phyloP scores from a whole-genome alignment of 2,888 invertebrate genomes.

The Rosalia funebris region DNA sequence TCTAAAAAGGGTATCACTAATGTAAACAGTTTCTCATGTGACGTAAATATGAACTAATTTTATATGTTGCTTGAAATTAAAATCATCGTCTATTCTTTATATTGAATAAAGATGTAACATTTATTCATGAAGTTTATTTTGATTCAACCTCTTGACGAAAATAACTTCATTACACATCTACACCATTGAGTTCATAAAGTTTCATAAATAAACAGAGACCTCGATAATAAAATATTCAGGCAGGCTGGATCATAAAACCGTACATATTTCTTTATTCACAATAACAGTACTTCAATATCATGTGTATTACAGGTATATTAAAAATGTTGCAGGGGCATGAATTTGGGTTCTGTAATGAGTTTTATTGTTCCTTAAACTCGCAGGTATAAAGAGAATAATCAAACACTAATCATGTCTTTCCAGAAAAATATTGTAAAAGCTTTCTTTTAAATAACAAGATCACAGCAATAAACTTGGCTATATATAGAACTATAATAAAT shows the following conservation, averaged over 20 bases:
- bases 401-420: too few relatives aligned
- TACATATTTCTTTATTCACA: background rate
- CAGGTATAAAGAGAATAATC: too few relatives aligned
- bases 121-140: background rate
- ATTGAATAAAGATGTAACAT: background rate
- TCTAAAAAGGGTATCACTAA: background rate
- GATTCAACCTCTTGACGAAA: background rate
- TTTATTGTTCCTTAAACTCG: too few relatives aligned
- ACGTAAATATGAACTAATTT: background rate
- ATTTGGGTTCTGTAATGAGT: too few relatives aligned
- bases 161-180: background rate
- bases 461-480: too few relatives aligned
- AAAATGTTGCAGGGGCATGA: background rate
- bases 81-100: background rate
- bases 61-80: background rate
- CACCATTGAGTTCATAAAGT: slow-evolving; percentile 43
- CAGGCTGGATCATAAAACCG: slow-evolving; percentile 19
- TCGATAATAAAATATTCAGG: slow-evolving; percentile 34
- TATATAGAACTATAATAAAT: too few relatives aligned
- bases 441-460: too few relatives aligned
- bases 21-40: background rate
- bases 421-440: too few relatives aligned
- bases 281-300: background rate
- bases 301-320: background rate
- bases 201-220: slow-evolving; percentile 42